Percentiles rank a stretch among this genome's conserved stretches.
These are phyloP conservation scores for Ailurus styani DNA, from an alignment of 2,113 vertebrate genomes.

Conservation along the genomic window DNA sequence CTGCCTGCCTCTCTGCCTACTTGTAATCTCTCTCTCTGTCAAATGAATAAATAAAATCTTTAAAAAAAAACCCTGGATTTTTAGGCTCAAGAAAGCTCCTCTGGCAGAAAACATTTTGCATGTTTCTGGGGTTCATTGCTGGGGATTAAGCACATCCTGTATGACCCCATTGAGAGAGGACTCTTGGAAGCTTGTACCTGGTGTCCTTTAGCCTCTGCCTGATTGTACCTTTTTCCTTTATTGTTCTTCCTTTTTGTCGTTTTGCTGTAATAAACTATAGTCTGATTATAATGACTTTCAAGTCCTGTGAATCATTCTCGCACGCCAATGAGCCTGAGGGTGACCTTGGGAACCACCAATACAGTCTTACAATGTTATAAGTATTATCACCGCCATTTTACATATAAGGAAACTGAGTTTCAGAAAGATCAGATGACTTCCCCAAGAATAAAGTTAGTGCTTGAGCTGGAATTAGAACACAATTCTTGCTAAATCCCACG, in stretches of 20 bases:
- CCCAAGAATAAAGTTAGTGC: background rate
- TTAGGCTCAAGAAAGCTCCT: background rate
- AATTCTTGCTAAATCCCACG: background rate
- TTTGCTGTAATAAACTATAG: background rate
- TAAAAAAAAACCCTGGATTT: slow-evolving; percentile 7
- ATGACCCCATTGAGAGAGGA: background rate
- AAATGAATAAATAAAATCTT: too few relatives aligned
- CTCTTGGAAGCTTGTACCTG: background rate
- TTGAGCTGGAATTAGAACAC: background rate
- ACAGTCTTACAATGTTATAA: background rate
- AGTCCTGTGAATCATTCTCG: background rate
- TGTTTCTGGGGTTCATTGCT: slow-evolving; percentile 7
- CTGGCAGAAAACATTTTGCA: background rate
- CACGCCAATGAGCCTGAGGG: background rate
- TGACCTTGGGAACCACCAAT: background rate
- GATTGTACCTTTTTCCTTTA: background rate
- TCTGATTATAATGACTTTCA: slow-evolving; percentile 2
- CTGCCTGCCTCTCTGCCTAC: too few relatives aligned
- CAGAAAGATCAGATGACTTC: background rate
- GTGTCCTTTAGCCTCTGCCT: background rate
- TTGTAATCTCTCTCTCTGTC: too few relatives aligned
- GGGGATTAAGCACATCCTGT: background rate
- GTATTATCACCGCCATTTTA: background rate
- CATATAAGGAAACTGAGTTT: background rate
- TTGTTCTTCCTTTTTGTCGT: background rate